Conservation (phyloP, 1,140 invertebrate species). For the Drosophila varians region DNA sequence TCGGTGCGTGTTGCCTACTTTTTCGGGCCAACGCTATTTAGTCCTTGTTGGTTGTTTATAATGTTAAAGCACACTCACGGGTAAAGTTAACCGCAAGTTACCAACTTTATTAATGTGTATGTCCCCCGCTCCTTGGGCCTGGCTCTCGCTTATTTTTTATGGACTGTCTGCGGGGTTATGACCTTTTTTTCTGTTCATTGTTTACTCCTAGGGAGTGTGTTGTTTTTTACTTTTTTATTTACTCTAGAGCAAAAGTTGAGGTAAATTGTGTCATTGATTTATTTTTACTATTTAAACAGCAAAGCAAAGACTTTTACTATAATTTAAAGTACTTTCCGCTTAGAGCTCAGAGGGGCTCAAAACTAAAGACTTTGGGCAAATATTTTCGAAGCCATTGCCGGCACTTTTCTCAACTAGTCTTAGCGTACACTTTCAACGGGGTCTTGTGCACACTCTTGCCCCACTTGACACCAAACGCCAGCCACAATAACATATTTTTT, state of each 20-base stretch:
- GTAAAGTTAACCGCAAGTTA: slow-evolving; percentile 80
- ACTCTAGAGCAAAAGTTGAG: slow-evolving; percentile 31
- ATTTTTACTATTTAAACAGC: slow-evolving; percentile 33
- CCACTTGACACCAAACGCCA: slow-evolving; percentile 36
- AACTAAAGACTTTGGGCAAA: slow-evolving; percentile 6
- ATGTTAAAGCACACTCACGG: slow-evolving; percentile 80
- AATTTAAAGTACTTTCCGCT: not conserved
- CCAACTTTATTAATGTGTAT: slow-evolving; percentile 77
- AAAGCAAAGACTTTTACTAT: not conserved
- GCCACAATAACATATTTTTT: slow-evolving; percentile 43
- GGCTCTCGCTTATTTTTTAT: slow-evolving; percentile 47
- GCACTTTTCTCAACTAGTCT: slow-evolving; percentile 18
- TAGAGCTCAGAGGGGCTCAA: not conserved
- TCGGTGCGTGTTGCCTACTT: slow-evolving; percentile 74
- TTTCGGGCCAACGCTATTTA: slow-evolving; percentile 66
- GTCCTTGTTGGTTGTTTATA: slow-evolving; percentile 69
- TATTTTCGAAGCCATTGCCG: slow-evolving; percentile 22
- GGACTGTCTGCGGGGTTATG: slow-evolving; percentile 54
- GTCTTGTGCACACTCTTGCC: not conserved
- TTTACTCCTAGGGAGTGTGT: slow-evolving; percentile 25
- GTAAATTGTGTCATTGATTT: slow-evolving; percentile 28
- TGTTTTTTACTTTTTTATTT: slow-evolving; percentile 54
- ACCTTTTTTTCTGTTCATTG: slow-evolving; percentile 39
- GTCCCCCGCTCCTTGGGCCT: slow-evolving; percentile 14
- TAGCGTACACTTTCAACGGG: slow-evolving; percentile 9